phyloP scores from a whole-genome alignment of 2,113 vertebrate species.

The Mus pahari region DNA sequence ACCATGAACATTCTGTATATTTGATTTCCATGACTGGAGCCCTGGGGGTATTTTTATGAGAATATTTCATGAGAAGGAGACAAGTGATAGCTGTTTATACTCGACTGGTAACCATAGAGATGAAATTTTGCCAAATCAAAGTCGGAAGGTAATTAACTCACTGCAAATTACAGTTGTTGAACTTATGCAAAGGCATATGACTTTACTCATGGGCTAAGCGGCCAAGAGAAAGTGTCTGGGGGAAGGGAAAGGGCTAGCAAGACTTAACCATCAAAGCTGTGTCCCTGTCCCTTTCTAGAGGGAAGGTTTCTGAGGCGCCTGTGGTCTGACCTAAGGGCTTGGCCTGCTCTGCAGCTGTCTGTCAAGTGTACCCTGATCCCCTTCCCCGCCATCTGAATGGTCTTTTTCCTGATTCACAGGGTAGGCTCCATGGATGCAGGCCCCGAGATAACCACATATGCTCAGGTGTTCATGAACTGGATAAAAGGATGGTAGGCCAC shows the following conservation, averaged over 20 bases:
- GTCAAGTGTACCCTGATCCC: background rate
- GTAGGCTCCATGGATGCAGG: background rate
- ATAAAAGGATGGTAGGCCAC: background rate
- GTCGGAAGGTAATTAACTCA: conserved; percentile 78
- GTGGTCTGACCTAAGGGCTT: background rate
- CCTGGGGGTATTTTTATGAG: conserved; percentile 57
- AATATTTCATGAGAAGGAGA: conserved; percentile 63
- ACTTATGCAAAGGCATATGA: conserved; percentile 49
- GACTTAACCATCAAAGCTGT: background rate
- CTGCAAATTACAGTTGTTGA: conserved; percentile 69
- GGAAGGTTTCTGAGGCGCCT: background rate
- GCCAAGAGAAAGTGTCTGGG: background rate
- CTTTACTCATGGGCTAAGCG: background rate
- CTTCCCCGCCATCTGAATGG: background rate
- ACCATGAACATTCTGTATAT: background rate
- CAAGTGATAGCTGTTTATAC: conserved; percentile 73
- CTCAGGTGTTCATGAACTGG: background rate
- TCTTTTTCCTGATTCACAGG: background rate
- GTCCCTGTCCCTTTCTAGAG: background rate
- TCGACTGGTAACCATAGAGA: conserved; percentile 79
- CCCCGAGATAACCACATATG: background rate
- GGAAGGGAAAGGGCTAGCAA: background rate
- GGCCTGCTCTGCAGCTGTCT: background rate
- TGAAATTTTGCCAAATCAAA: conserved; percentile 72
- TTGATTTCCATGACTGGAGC: conserved; percentile 10